Evolutionary conservation across 2,113 vertebrate species (phyloP).

Genomic region (Lamprotornis superbus): DNA sequence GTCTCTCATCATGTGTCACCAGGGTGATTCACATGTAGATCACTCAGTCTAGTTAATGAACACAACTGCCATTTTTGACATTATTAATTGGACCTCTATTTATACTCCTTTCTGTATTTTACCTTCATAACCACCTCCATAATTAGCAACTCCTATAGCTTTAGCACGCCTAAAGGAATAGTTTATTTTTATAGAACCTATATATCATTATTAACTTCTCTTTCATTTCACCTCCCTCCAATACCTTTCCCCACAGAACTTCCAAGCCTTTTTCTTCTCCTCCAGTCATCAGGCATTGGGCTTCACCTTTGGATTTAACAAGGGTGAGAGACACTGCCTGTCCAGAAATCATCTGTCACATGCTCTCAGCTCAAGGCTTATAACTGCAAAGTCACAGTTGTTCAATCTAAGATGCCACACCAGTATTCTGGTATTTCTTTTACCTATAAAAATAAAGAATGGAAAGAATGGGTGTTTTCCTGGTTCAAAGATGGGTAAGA

Average conservation of each 20-base stretch:
- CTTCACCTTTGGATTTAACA: not conserved
- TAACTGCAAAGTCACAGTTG: not conserved
- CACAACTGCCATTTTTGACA: constrained; percentile 28
- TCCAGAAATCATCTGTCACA: not conserved
- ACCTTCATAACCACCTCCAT: not conserved
- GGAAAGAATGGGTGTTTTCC: not conserved
- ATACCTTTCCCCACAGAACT: not conserved
- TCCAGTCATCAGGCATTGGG: not conserved
- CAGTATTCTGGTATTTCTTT: not conserved
- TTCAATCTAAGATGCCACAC: not conserved
- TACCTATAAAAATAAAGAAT: not conserved
- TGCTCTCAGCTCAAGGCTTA: not conserved
- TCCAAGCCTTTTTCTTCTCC: not conserved
- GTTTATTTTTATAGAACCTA: not conserved
- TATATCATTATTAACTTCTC: not conserved
- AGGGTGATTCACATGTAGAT: constrained; percentile 11
- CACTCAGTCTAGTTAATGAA: constrained; percentile 1
- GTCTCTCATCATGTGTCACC: not conserved
- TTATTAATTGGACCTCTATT: constrained; percentile 24
- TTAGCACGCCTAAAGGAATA: not conserved
- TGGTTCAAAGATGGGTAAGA: not conserved
- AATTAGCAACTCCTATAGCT: not conserved
- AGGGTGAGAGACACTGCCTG: not conserved
- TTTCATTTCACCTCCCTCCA: not conserved
- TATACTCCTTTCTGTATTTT: constrained; percentile 11